phyloP scores from a whole-genome alignment of 2,888 invertebrate species.

The Ormyrus nitidulus region DNA sequence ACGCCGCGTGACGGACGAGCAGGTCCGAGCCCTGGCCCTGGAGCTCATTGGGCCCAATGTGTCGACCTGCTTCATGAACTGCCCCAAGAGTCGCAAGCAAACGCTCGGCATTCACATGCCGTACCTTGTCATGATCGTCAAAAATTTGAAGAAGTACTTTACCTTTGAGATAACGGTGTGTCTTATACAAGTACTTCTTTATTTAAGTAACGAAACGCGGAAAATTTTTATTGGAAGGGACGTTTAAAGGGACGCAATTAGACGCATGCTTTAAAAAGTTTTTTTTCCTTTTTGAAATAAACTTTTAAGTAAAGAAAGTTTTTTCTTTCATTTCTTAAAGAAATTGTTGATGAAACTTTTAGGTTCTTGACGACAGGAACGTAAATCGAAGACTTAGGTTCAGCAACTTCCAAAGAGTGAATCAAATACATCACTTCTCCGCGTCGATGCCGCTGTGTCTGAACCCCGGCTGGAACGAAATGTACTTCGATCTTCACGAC shows the following conservation, averaged over 20 bases:
- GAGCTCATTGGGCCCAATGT: constrained; percentile 97
- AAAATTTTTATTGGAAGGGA: too few species aligned
- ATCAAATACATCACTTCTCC: constrained; percentile 96
- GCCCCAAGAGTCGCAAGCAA: constrained; percentile 93
- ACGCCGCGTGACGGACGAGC: constrained; percentile 95
- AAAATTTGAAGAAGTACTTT: constrained; percentile 96
- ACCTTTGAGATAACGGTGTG: constrained; percentile 96
- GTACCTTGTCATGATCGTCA: constrained; percentile 95
- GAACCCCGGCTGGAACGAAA: constrained; percentile 96
- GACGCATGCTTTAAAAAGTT: too few species aligned
- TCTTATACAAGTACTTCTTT: constrained; percentile 19
- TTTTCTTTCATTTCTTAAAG: not conserved
- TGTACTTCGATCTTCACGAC: constrained; percentile 96
- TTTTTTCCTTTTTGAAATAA: not conserved
- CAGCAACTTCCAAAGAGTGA: constrained; percentile 96
- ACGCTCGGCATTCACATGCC: constrained; percentile 95
- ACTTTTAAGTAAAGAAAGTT: not conserved
- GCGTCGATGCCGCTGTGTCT: constrained; percentile 96
- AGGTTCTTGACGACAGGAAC: constrained; percentile 97
- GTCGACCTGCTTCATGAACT: constrained; percentile 94
- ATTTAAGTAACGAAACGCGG: not conserved
- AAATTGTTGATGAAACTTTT: constrained; percentile 37
- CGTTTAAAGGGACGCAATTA: too few species aligned
- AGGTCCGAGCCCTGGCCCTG: constrained; percentile 93
- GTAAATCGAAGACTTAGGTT: constrained; percentile 90